Percentiles rank a stretch among this genome's conserved stretches.
phyloP scores from a whole-genome alignment of 2,113 vertebrate genomes.

The Centropus unirufus region DNA sequence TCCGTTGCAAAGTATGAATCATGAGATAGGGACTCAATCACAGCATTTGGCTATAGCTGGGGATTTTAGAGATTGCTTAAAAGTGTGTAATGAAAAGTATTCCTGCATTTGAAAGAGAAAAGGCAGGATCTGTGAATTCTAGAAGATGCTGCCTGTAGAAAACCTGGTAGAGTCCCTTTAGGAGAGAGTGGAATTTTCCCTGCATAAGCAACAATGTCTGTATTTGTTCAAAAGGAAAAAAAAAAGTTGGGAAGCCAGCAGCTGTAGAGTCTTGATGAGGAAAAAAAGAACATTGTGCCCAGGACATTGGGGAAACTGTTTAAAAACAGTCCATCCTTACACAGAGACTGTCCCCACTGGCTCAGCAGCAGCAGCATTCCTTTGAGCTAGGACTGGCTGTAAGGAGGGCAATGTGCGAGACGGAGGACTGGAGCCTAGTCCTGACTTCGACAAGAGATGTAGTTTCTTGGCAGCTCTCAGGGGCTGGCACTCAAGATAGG shows the following conservation, averaged over 20 bases:
- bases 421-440: neutral
- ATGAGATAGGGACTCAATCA: neutral
- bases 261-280: neutral
- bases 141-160: neutral
- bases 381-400: neutral
- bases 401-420: neutral
- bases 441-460: neutral
- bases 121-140: neutral
- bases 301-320: slow-evolving; percentile 20
- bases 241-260: neutral
- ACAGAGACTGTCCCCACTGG: neutral
- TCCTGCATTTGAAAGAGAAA: neutral
- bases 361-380: neutral
- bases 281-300: slow-evolving; percentile 3
- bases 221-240: neutral
- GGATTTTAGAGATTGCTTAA: neutral
- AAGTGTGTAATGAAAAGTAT: neutral
- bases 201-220: neutral
- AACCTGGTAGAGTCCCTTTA: slow-evolving; percentile 13
- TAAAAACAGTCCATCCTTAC: neutral
- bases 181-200: slow-evolving; percentile 44
- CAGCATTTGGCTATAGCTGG: accelerated
- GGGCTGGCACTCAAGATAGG: neutral
- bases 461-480: neutral
- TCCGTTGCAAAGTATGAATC: neutral